Percentiles rank a stretch among this genome's conserved stretches.
These are phyloP conservation scores for Matsumyia berberina DNA, from an alignment of 2,888 invertebrate species.

Conservation along the genomic window DNA sequence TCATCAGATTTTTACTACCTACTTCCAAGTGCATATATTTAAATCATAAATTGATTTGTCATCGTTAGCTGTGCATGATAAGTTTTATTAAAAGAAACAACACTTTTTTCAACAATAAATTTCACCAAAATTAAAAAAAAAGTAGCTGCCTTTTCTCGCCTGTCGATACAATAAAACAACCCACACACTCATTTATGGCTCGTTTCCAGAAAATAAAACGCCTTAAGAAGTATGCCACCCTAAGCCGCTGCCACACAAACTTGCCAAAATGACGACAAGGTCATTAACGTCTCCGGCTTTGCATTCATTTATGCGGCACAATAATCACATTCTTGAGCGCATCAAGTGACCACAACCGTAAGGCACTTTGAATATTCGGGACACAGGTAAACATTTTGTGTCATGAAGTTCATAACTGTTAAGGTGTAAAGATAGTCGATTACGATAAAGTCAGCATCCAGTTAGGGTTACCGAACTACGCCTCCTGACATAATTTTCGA, in stretches of 20 bases:
- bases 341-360: constrained; percentile 11
- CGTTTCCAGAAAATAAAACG: not conserved
- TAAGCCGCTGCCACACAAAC: not conserved
- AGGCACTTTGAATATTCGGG: constrained; percentile 32
- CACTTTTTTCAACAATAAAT: no score
- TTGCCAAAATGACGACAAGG: constrained; percentile 15
- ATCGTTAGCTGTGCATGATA: no score
- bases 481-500: constrained; percentile 58
- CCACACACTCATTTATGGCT: not conserved
- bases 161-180: not conserved
- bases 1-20: no score
- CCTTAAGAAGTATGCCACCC: constrained; percentile 34
- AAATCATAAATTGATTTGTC: no score
- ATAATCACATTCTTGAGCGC: constrained; percentile 11
- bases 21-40: no score
- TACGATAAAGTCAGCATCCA: constrained; percentile 50
- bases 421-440: constrained; percentile 55
- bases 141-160: no score
- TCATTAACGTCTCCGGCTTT: constrained; percentile 5
- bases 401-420: constrained; percentile 51
- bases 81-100: no score
- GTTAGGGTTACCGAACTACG: constrained; percentile 67
- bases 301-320: not conserved
- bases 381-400: constrained; percentile 38
- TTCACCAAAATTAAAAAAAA: no score